These are phyloP conservation scores for Podarcis siculus DNA, from an alignment of 2,797 vertebrate species.

Conservation along the genomic window DNA sequence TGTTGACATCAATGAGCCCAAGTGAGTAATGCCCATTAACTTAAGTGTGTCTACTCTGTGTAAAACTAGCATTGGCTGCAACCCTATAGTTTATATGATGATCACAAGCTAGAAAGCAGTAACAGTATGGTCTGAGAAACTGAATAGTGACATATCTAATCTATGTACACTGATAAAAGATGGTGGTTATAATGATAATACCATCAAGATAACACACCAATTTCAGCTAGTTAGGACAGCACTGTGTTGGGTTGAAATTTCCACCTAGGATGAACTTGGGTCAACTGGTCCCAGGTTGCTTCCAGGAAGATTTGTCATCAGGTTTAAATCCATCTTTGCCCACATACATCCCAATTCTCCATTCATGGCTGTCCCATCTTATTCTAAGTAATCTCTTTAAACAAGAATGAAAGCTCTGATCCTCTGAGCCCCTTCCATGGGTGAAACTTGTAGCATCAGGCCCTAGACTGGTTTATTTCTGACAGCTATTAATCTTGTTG, in stretches of 20 bases:
- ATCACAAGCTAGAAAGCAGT: background rate
- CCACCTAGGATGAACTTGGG: background rate
- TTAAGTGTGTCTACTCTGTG: too few relatives aligned
- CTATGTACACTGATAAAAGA: too few relatives aligned
- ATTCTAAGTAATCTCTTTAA: conserved; percentile 22
- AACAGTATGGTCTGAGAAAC: background rate
- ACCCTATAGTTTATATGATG: background rate
- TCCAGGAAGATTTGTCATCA: background rate
- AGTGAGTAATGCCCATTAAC: too few relatives aligned
- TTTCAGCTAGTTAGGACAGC: background rate
- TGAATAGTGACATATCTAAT: background rate
- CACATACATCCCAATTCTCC: background rate
- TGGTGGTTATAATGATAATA: background rate
- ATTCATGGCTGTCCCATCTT: background rate
- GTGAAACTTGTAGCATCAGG: conserved; percentile 40
- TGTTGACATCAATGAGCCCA: too few relatives aligned
- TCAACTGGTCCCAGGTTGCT: background rate
- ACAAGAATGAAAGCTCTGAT: conserved; percentile 18
- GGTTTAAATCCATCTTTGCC: conserved; percentile 5
- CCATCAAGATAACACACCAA: background rate
- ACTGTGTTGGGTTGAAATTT: background rate
- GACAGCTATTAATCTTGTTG: conserved; percentile 54
- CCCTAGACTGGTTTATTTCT: conserved; percentile 44
- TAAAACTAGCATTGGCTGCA: too few relatives aligned
- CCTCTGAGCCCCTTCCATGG: conserved; percentile 30